phyloP scores from a whole-genome alignment of 1,140 invertebrate species.

The Planococcus citri region DNA sequence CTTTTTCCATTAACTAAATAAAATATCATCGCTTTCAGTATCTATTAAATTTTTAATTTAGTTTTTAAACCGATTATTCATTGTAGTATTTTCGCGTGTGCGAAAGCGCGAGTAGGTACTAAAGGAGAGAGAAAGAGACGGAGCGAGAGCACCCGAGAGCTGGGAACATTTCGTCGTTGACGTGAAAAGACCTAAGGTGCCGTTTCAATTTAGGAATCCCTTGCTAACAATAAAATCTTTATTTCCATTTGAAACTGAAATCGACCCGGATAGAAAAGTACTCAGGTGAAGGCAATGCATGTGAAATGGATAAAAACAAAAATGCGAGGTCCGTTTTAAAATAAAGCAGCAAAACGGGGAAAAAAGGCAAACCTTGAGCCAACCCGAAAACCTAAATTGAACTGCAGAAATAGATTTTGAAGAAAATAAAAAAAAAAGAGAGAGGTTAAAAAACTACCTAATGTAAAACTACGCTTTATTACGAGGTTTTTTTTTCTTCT shows the following conservation, averaged over 20 bases:
- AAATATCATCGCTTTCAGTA: neutral
- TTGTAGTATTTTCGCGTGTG: neutral
- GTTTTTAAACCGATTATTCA: neutral
- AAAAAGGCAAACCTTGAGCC: neutral
- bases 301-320: constrained; percentile 7
- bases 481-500: neutral
- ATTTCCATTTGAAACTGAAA: neutral
- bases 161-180: no score
- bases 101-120: no score
- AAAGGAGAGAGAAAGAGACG: no score
- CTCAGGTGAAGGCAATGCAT: constrained; percentile 5
- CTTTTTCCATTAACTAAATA: neutral
- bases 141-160: no score
- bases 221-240: constrained; percentile 1
- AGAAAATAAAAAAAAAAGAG: neutral
- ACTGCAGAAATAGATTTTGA: neutral
- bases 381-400: neutral
- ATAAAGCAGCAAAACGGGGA: no score
- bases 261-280: neutral
- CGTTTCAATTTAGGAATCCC: neutral
- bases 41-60: neutral
- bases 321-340: constrained; percentile 6
- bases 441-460: constrained; percentile 3
- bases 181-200: neutral
- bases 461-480: neutral